Conservation (phyloP, 2,113 vertebrate species). For the Sinocyclocheilus maitianheensis region DNA sequence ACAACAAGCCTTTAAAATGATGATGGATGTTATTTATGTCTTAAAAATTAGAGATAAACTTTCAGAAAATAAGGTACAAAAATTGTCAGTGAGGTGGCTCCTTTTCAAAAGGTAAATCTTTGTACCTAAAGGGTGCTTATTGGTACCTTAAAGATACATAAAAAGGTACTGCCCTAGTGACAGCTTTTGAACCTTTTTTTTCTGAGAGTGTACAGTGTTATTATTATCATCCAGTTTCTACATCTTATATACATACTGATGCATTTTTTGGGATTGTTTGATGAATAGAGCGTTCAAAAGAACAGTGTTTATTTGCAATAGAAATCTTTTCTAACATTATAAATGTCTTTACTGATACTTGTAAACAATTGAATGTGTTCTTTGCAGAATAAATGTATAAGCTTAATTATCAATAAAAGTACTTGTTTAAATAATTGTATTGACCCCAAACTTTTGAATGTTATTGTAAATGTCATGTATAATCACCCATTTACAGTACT, state of each 20-base stretch:
- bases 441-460: not conserved
- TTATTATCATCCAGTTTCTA: not conserved
- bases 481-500: not conserved
- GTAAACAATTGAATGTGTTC: not conserved
- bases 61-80: no score
- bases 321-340: not conserved
- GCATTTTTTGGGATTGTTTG: not conserved
- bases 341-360: not conserved
- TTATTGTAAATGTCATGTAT: not conserved
- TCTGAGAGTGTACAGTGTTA: no score
- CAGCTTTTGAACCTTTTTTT: no score
- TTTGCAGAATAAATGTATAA: not conserved
- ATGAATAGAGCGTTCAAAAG: no score
- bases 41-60: not conserved
- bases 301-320: not conserved
- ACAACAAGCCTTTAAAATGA: not conserved
- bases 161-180: no score
- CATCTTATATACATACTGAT: not conserved
- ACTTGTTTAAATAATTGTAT: not conserved
- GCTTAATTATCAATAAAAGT: not conserved
- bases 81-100: no score
- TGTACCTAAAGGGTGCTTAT: no score
- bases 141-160: no score
- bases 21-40: not conserved
- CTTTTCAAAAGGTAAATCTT: no score